These are phyloP conservation scores for Acanthiza pusilla DNA, from an alignment of 2,797 vertebrate genomes.

Conservation along the genomic window DNA sequence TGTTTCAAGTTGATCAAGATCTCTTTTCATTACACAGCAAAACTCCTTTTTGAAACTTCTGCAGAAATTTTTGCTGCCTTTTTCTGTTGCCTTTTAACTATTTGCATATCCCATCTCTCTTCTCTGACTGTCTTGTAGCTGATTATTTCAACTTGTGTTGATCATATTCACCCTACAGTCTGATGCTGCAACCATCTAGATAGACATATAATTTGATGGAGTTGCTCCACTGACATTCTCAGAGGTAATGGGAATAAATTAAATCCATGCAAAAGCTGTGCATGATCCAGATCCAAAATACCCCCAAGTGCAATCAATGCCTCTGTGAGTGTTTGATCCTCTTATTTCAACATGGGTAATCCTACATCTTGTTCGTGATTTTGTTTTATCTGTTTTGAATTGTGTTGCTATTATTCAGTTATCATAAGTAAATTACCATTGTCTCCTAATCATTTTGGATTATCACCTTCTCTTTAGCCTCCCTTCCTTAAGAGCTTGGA, in stretches of 20 bases:
- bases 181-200: background rate
- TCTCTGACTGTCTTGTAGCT: background rate
- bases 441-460: background rate
- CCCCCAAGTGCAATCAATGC: background rate
- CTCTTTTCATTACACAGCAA: background rate
- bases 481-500: slow-evolving; percentile 13
- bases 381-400: slow-evolving; percentile 22
- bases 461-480: background rate
- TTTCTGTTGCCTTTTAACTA: background rate
- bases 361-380: slow-evolving; percentile 9
- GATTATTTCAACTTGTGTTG: background rate
- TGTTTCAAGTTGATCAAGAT: background rate
- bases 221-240: background rate
- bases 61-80: background rate
- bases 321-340: background rate
- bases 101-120: background rate
- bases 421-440: background rate
- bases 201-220: background rate
- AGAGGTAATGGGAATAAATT: background rate
- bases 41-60: background rate
- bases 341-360: background rate
- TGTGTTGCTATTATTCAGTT: background rate
- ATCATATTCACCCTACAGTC: background rate
- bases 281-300: background rate
- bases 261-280: slow-evolving; percentile 4